phyloP scores from a whole-genome alignment of 2,113 vertebrate species.

The Xiphias gladius region DNA sequence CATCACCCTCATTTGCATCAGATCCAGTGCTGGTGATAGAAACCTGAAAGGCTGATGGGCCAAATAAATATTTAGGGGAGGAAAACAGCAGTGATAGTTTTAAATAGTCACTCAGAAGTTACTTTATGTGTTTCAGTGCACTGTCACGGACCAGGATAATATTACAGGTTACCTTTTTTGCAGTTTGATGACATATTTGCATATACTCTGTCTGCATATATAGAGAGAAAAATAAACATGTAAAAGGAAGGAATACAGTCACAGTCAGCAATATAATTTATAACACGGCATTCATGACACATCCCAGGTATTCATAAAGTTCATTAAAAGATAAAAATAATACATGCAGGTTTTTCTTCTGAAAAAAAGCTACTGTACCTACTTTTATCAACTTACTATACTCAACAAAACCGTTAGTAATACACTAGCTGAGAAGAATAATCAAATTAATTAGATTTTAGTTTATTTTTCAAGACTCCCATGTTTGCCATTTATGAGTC shows the following conservation, averaged over 20 bases:
- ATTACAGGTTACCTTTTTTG: conserved; percentile 40
- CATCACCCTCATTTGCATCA: fast-evolving
- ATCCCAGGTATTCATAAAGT: background rate
- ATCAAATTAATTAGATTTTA: background rate
- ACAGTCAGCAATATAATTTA: background rate
- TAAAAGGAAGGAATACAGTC: background rate
- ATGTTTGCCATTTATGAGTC: background rate
- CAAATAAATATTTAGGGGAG: conserved; percentile 14
- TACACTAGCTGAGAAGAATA: too few relatives aligned
- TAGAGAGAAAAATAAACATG: background rate
- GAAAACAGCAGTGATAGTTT: conserved; percentile 5
- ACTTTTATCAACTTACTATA: background rate
- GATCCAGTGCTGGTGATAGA: background rate
- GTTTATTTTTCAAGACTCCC: background rate
- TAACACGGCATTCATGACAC: background rate
- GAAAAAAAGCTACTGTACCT: background rate
- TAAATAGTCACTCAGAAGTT: background rate
- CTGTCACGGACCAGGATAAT: background rate
- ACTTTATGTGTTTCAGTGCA: background rate
- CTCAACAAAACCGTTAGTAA: background rate
- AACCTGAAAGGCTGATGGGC: conserved; percentile 38
- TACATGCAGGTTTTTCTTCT: too few relatives aligned
- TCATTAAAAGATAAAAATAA: background rate
- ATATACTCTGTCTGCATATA: background rate
- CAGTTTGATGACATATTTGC: conserved; percentile 6